phyloP scores from a whole-genome alignment of 2,888 invertebrate species.

The Tenthredo notha region DNA sequence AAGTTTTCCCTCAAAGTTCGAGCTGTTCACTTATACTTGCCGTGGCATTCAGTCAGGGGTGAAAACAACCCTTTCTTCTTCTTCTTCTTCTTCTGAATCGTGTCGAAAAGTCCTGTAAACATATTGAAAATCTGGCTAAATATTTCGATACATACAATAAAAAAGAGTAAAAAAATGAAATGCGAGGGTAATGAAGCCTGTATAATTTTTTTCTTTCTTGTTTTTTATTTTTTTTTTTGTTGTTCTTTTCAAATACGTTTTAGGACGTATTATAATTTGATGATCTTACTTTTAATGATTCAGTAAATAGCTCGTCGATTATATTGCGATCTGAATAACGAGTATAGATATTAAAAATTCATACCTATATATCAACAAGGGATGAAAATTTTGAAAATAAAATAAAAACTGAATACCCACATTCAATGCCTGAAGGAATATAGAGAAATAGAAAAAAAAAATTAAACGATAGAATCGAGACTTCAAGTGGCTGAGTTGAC shows the following conservation, averaged over 20 bases:
- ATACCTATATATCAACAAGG: not conserved
- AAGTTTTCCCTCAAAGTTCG: not conserved
- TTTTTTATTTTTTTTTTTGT: not conserved
- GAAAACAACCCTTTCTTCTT: not conserved
- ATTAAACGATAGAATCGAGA: not conserved
- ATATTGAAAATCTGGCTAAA: not conserved
- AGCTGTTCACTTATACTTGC: not conserved
- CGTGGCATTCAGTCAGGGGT: not conserved
- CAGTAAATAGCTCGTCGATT: too few species aligned
- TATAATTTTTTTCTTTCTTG: not conserved
- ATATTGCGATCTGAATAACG: not conserved
- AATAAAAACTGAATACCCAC: not conserved
- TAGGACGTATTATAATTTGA: too few species aligned
- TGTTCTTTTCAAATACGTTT: too few species aligned
- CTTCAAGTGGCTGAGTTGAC: not conserved
- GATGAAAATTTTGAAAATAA: not conserved
- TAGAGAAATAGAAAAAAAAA: not conserved
- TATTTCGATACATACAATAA: not conserved
- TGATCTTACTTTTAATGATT: too few species aligned
- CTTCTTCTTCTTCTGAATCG: not conserved
- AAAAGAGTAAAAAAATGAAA: not conserved
- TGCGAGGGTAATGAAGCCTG: not conserved
- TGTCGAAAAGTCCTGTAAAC: not conserved
- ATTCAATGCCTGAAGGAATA: not conserved
- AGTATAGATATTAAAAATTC: not conserved